Evolutionary conservation across 2,113 vertebrate species (phyloP).

Genomic region (Conger conger): DNA sequence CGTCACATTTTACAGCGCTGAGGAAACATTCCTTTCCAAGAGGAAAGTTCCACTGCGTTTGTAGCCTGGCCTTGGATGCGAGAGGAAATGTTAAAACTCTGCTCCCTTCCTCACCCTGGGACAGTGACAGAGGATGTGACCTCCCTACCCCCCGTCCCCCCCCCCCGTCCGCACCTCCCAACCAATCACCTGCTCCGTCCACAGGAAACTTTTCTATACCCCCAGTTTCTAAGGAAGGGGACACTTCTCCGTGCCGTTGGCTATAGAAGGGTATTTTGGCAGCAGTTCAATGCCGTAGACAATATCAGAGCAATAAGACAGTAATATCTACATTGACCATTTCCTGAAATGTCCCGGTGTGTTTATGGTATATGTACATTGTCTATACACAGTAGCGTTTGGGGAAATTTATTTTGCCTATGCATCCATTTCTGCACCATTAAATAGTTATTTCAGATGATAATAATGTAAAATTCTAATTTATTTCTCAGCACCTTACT

Average conservation of each 20-base stretch:
- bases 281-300: neutral
- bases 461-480: neutral
- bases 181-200: neutral
- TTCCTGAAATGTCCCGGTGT: neutral
- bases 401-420: neutral
- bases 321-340: neutral
- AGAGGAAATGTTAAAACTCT: constrained; percentile 6
- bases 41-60: neutral
- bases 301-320: neutral
- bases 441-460: neutral
- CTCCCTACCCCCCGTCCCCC: no score
- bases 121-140: constrained; percentile 12
- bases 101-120: constrained; percentile 10
- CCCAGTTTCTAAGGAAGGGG: neutral
- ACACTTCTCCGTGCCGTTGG: neutral
- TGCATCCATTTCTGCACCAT: neutral
- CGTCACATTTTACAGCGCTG: neutral
- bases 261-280: neutral
- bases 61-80: neutral
- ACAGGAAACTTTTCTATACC: neutral
- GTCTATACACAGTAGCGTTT: neutral
- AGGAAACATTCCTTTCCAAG: neutral
- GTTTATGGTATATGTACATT: neutral
- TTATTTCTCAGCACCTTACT: no score
- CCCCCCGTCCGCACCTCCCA: no score